Evolutionary conservation across 2,888 invertebrate species (phyloP), one percentile per base, ranked within the genome.

Genomic region (Galeruca laticollis): DNA sequence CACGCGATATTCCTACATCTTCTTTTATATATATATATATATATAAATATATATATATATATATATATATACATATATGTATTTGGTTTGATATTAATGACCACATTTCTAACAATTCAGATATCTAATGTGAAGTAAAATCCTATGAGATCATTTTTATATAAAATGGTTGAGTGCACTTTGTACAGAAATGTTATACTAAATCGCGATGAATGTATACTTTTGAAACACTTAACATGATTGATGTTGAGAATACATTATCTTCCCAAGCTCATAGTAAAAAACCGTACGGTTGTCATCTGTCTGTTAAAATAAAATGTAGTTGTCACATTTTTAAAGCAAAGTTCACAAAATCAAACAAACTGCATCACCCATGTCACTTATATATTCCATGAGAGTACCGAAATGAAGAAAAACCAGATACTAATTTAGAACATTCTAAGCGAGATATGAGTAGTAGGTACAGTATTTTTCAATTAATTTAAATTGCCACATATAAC

Each of bases 281-380:
- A 73, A 71, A 69, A 71, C 68, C 64, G 62, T 52, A 66, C 56
- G 54, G 69, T 69, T 71, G 72, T 70, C 72, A 71, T 71, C 67
- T 71, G 75, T 74, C 75, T 66, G 68, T 59, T 68, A 70, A 73
- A 62, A 68, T 74, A 61, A 75, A 70, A 74, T 73, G 72, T 74
- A 74, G 66, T 75, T 73, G 75, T 75, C 75, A 75, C 70, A 72
- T 68, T 68, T 62, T 72, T 65, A 70, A 64, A 64, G 52, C 40
- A 60, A 69, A 68, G 66, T 67, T 69, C 56, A 66, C 62, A 72
- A 66, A 72, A 69, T 67, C 59, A 51, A 49, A 60, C 15, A 43
- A 43, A 47, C 43, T 31, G 31, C 47, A 60, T 60, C 47, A 43
- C 37, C 47, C 60, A 33, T 63, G 70, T 70, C 70, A 70, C 61